Base-by-base conservation (phyloP, 92 coral and sea anemone species). In the Zoanthus solanderi region DNA sequence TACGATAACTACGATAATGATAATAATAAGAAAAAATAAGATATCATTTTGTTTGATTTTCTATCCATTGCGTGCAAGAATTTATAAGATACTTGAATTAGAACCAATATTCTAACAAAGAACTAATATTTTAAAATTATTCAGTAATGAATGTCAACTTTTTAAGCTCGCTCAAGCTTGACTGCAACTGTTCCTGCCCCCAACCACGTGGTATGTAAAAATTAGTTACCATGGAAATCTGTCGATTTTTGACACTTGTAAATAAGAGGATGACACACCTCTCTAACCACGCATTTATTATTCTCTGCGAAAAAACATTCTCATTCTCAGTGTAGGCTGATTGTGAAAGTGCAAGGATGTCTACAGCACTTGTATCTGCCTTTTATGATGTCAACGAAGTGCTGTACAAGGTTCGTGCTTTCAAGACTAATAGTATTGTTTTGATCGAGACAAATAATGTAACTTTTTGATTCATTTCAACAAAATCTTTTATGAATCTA, bases 291-390 rank as follows among this genome's bases (percentile, higher is more conserved):
- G 92, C 89, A 88, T 90, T 90, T 95, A 93, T 91, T 76, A 74
- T 86, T 69, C 94, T 89, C 79, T 92, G 98, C 31, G 72, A 61
- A 56, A 45, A 78, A 90, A 78, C 23, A 23, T 23, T 23, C 23
- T 23, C 67, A 83, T 28, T 76, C 71, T 67, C 83, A 91, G 96
- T 87, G 89, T 53, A 61, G 67, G 37, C 84, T 84, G 93, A 89
- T 90, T 85, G 88, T 66, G 92, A 87, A 85, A 86, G 75, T 83
- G 94, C 58, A 75, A 95, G 77, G 83, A 97, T 97, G 99, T 97
- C 99, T 61, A 95, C 99, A 4, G 99, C 99, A 10, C 88, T 97
- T 0, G 99, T 97, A 84, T 97, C 99, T 71, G 99, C 99, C 61
- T 97, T 97, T 71, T 95, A 94, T 75, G 99, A 97, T 81, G 96